Base-by-base conservation (phyloP, 2,888 invertebrate genomes). In the Scaptomyza tumidula region DNA sequence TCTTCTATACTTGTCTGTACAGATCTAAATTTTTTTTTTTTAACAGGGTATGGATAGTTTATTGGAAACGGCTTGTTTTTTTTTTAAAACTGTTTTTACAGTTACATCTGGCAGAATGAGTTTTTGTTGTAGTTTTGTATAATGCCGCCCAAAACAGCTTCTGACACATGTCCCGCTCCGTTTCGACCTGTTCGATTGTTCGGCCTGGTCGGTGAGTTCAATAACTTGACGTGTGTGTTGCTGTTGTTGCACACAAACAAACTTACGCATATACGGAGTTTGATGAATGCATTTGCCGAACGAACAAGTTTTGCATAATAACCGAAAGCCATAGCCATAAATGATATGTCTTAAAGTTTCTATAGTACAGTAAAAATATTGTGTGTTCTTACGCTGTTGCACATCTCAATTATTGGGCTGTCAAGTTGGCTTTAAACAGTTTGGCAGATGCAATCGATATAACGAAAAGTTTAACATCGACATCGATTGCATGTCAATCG, bases 271-370 rank as follows among this genome's bases (percentile, higher is more conserved):
- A 13, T 4, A 35, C 35, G 2, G 16, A 60, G 52, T 85, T 87
- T 86, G 89, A 80, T 85, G 79, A 81, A 86, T 89, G 89, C 75
- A 83, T 76, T 73, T 75, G 78, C 56, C 55, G 63, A 69, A 60
- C 71, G 79, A 82, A 88, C 88, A 88, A 85, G 89, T 87, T 88
- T 87, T 79, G 88, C 88, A 88, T 87, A 89, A 79, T 79, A 83
- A 78, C 75, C 70, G 27, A 50, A 77, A 56, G 65, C 54, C 73
- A 66, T 65, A 53, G 65, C 54, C 73, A 66, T 65, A 75, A 86
- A 79, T 74, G 84, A 78, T 78, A 71, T 66, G 77, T 79, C 69
- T 64, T 63, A 71, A 67, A 61, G 73, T 64, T 68, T 72, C 69
- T 52, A 78, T 78, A 77, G 55, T 16, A 41, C 69, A 69, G 46